Base-by-base conservation (phyloP, 2,888 invertebrate genomes). In the Leucophenga montana region DNA sequence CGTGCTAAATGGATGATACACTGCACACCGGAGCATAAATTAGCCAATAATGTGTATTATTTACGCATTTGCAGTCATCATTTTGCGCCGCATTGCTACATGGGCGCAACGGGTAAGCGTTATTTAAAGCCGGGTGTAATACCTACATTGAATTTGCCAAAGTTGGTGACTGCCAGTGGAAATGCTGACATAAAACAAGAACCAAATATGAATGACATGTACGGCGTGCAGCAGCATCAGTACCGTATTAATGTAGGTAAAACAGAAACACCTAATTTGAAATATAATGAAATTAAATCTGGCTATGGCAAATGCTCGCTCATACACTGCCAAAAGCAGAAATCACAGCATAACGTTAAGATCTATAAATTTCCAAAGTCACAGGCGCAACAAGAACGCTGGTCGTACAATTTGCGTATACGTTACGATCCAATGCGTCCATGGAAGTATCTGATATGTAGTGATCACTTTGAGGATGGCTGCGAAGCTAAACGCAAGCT, bases 391-490 rank as follows among this genome's bases (percentile, higher is more conserved):
- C 83, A 82, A 56, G 72, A 77, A 56, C 78, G 71, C 0, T 82
- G 82, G 82, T 76, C 78, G 75, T 83, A 84, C 64, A 82, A 82
- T 39, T 69, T 82, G 27, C 74, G 77, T 5, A 80, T 82, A 5
- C 69, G 69, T 4, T 85, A 80, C 54, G 82, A 84, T 33, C 80
- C 80, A 6, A 67, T 72, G 2, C 73, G 78, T 0, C 83, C 85
- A 16, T 84, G 85, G 78, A 84, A 84, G 59, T 83, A 76, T 2
- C 77, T 82, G 73, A 83, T 82, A 18, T 82, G 82, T 50, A 81
- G 84, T 67, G 84, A 65, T 1, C 82, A 82, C 44, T 82, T 82
- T 31, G 85, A 83, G 44, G 65, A 76, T 4, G 65, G 66, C 3
- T 82, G 85, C 62, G 76, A 82, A 4, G 69, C 74, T 22, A 68